phyloP scores from a whole-genome alignment of 2,888 invertebrate genomes.

The Allolobophora icterica region DNA sequence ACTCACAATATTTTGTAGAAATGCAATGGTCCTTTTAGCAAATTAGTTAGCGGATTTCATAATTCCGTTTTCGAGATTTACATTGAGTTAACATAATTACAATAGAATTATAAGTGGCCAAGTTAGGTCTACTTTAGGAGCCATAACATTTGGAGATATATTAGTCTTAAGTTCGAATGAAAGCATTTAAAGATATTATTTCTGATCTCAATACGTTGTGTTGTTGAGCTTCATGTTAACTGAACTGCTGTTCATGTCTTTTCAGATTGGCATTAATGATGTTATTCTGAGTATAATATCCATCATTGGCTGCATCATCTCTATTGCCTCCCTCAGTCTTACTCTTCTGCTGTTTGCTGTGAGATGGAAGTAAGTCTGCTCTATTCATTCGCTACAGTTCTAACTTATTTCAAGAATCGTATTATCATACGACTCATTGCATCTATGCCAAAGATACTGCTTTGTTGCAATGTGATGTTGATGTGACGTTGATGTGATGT shows the following conservation, averaged over 20 bases:
- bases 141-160: too few relatives aligned
- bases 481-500: too few relatives aligned
- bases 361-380: slow-evolving; percentile 49
- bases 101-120: too few relatives aligned
- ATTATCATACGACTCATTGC: neutral
- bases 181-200: neutral
- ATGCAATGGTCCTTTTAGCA: neutral
- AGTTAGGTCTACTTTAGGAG: too few relatives aligned
- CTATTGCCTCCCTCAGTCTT: slow-evolving; percentile 48
- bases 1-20: neutral
- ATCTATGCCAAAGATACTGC: too few relatives aligned
- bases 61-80: neutral
- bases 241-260: neutral
- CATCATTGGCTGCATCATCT: slow-evolving; percentile 49
- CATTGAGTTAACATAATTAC: neutral
- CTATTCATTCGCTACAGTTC: neutral
- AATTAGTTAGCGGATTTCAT: neutral
- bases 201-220: neutral
- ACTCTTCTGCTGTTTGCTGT: slow-evolving; percentile 47
- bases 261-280: neutral
- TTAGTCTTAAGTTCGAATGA: neutral
- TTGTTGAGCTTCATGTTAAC: neutral
- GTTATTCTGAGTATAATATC: slow-evolving; percentile 47
- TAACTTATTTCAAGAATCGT: neutral
- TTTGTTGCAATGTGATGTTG: too few relatives aligned